Percentiles rank a stretch among this genome's conserved stretches.
Evolutionary conservation across 2,113 vertebrate genomes (phyloP).

Genomic region (Eretmochelys imbricata): DNA sequence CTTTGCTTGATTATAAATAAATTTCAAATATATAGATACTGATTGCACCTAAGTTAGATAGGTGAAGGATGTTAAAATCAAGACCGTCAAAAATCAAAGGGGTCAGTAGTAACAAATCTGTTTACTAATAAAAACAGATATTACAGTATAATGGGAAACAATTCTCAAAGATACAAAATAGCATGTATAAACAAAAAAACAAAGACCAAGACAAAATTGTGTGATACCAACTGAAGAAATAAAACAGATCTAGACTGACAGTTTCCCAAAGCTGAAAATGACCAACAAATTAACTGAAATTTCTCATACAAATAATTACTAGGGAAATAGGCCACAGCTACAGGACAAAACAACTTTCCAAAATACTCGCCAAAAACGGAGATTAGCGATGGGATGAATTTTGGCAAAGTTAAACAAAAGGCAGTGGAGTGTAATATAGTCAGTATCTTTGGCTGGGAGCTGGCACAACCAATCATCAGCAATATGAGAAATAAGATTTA

Average conservation of each 20-base stretch:
- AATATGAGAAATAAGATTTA: conserved; percentile 26
- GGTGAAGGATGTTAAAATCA: not conserved
- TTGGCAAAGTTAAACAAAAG: conserved; percentile 7
- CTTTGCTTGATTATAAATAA: not conserved
- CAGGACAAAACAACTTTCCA: not conserved
- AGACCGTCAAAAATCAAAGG: not conserved
- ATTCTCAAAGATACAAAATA: not conserved
- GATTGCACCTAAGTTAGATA: not conserved
- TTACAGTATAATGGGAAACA: not conserved
- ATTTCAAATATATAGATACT: not conserved
- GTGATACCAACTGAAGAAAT: not conserved
- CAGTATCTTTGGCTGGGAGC: not conserved
- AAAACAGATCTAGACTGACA: not conserved
- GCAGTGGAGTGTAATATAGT: not conserved
- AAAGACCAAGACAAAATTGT: not conserved
- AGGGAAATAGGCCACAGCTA: not conserved
- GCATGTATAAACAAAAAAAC: not conserved
- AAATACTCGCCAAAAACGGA: not conserved
- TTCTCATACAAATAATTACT: not conserved
- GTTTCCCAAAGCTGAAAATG: not conserved
- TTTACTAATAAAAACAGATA: conserved; percentile 5
- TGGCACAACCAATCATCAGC: conserved; percentile 18
- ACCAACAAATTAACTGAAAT: not conserved
- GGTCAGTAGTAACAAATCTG: not conserved
- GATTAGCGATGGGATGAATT: fast-evolving